A percentile compares a stretch with the other conserved stretches of the same genome.
phyloP scores from a whole-genome alignment of 2,888 invertebrate genomes.

The Mantis religiosa region DNA sequence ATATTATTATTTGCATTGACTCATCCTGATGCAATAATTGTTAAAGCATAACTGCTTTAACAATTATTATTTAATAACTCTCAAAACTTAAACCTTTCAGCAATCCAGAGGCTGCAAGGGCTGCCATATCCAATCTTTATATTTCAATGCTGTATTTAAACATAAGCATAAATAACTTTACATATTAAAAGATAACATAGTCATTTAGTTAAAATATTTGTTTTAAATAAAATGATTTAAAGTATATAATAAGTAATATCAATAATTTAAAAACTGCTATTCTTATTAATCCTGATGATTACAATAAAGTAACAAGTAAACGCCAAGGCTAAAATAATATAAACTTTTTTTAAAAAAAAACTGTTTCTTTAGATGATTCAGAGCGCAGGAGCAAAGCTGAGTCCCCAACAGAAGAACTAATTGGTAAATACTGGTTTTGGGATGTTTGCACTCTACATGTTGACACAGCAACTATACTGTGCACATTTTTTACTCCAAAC shows the following conservation, averaged over 20 bases:
- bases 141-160: background rate
- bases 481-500: background rate
- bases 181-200: background rate
- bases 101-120: background rate
- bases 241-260: background rate
- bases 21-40: too few relatives aligned
- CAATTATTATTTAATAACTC: too few relatives aligned
- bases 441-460: background rate
- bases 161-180: background rate
- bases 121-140: background rate
- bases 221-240: background rate
- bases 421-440: conserved; percentile 38
- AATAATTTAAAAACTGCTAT: background rate
- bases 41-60: too few relatives aligned
- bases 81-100: too few relatives aligned
- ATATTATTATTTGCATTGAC: too few relatives aligned
- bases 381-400: conserved; percentile 42
- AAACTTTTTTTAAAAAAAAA: background rate
- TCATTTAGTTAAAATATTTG: background rate
- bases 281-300: background rate
- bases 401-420: conserved; percentile 40
- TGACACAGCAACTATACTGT: background rate
- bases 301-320: background rate
- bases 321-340: conserved; percentile 11
- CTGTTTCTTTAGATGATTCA: conserved; percentile 41